Conservation (phyloP, 1,140 invertebrate species). For the Drosophila sechellia region DNA sequence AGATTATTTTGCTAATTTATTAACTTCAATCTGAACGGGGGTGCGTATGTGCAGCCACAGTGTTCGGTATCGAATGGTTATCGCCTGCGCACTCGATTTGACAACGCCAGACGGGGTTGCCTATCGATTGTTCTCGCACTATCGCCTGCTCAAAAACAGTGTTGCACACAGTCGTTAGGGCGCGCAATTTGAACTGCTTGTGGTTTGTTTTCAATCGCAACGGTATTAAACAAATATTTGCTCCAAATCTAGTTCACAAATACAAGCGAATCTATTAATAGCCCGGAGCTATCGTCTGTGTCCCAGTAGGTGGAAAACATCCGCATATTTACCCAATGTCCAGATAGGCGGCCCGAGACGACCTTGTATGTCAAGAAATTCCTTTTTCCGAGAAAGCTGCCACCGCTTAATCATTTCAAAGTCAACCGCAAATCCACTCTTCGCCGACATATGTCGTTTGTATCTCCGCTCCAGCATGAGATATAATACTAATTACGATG, state of each 20-base stretch:
- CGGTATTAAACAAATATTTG: constrained; percentile 32
- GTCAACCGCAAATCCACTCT: constrained; percentile 13
- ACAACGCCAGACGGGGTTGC: neutral
- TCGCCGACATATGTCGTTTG: constrained; percentile 6
- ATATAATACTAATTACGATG: constrained; percentile 24
- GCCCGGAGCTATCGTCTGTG: constrained; percentile 19
- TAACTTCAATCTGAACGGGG: constrained; percentile 12
- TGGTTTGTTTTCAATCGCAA: constrained; percentile 5
- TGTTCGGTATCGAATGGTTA: constrained; percentile 11
- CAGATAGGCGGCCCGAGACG: constrained; percentile 31
- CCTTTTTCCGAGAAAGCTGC: constrained; percentile 27
- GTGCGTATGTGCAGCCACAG: constrained; percentile 6
- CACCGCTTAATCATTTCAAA: constrained; percentile 36
- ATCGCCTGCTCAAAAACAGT: neutral
- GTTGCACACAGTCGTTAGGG: neutral
- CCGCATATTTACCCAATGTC: constrained; percentile 38
- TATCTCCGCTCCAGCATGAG: constrained; percentile 11
- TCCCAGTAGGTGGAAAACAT: constrained; percentile 24
- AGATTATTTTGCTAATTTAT: constrained; percentile 17
- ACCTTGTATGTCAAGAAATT: constrained; percentile 28
- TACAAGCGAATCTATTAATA: constrained; percentile 37
- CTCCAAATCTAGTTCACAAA: constrained; percentile 42
- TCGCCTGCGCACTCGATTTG: neutral
- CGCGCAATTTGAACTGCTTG: neutral
- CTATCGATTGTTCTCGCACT: neutral